These are phyloP conservation scores for Lytechinus pictus DNA, from an alignment of 35 echinoderm and acorn worm genomes.

Conservation along the genomic window DNA sequence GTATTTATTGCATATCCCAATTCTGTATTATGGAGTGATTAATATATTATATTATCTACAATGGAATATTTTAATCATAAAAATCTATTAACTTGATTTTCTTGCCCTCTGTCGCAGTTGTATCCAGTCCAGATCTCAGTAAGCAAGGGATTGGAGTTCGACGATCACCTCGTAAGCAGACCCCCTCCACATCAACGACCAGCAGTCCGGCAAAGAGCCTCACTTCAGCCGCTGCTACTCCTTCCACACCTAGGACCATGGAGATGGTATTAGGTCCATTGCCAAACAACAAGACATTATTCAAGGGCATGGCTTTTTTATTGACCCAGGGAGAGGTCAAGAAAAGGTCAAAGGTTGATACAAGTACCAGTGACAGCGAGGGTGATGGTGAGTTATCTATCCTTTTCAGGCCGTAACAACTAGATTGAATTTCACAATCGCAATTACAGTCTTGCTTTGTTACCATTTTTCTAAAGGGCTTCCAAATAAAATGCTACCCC, in stretches of 20 bases:
- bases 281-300: conserved; percentile 68
- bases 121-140: conserved; percentile 46
- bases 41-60: not conserved
- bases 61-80: too few relatives aligned
- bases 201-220: not conserved
- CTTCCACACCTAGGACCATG: not conserved
- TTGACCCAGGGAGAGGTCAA: conserved; percentile 65
- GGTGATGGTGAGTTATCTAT: not conserved
- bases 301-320: conserved; percentile 76
- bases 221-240: not conserved
- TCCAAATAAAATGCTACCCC: too few relatives aligned
- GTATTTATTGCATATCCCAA: not conserved
- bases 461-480: too few relatives aligned
- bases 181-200: not conserved
- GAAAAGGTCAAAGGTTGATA: not conserved
- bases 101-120: not conserved
- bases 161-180: conserved; percentile 66
- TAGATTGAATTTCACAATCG: too few relatives aligned
- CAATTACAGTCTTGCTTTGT: too few relatives aligned
- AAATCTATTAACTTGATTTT: too few relatives aligned
- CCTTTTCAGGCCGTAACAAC: not conserved
- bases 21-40: not conserved
- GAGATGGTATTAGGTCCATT: conserved; percentile 57
- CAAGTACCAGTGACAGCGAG: not conserved
- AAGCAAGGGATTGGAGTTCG: conserved; percentile 34